A percentile compares a stretch with the other conserved stretches of the same genome.
Evolutionary conservation across 1,140 invertebrate genomes (phyloP).

Genomic region (Nixonia krombeini): DNA sequence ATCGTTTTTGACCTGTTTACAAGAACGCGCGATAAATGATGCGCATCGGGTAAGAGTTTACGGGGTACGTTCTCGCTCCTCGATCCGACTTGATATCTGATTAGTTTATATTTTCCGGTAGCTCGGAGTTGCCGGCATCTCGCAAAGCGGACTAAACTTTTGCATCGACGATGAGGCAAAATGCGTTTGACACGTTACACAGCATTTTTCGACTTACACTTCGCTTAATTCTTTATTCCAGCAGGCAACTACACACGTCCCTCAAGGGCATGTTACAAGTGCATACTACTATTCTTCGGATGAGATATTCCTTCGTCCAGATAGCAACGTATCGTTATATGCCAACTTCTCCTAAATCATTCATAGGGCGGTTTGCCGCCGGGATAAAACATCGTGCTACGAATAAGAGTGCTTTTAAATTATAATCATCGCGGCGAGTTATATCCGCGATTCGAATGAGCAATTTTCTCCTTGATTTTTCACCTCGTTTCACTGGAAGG

Average conservation of each 20-base stretch:
- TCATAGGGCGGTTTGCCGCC: conserved; percentile 41
- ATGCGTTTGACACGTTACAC: conserved; percentile 62
- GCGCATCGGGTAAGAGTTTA: too few relatives aligned
- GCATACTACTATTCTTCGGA: conserved; percentile 53
- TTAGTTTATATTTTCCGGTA: too few relatives aligned
- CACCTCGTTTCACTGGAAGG: too few relatives aligned
- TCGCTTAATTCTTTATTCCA: conserved; percentile 51
- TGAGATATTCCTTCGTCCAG: conserved; percentile 53
- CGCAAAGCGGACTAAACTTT: conserved; percentile 19
- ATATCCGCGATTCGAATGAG: too few relatives aligned
- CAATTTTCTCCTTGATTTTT: too few relatives aligned
- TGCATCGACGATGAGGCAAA: conserved; percentile 46
- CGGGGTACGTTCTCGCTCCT: too few relatives aligned
- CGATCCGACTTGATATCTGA: too few relatives aligned
- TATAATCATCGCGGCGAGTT: conserved; percentile 36
- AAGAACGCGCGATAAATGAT: too few relatives aligned
- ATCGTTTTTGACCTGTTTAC: too few relatives aligned
- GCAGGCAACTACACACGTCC: conserved; percentile 55
- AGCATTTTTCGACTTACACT: conserved; percentile 63
- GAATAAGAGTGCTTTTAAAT: conserved; percentile 39
- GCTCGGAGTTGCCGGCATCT: too few relatives aligned
- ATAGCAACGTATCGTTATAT: conserved; percentile 53
- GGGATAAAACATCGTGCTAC: conserved; percentile 31
- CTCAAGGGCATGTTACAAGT: conserved; percentile 63
- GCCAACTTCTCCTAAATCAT: conserved; percentile 49